phyloP scores from a whole-genome alignment of 2,888 invertebrate species.

The Tetragonisca angustula region DNA sequence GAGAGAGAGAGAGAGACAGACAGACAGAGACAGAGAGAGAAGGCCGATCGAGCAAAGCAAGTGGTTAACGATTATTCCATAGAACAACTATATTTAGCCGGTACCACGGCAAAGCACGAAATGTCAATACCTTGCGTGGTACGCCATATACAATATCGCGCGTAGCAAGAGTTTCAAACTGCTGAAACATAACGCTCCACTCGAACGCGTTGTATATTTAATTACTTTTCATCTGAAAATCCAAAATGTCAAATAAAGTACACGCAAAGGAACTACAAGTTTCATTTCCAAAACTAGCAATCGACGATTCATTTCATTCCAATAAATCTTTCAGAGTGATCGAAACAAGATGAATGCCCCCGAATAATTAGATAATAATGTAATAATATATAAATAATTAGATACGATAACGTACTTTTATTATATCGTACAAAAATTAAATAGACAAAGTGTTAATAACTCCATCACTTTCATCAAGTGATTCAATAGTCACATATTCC shows the following conservation, averaged over 20 bases:
- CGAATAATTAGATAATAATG: no score
- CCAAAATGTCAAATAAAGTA: background rate
- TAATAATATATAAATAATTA: no score
- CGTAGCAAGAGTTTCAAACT: background rate
- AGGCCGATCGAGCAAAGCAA: constrained; percentile 16
- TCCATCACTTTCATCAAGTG: no score
- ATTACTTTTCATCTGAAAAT: background rate
- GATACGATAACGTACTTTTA: no score
- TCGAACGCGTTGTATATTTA: background rate
- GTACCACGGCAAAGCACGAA: constrained; percentile 32
- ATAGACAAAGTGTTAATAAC: no score
- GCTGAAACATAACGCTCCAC: background rate
- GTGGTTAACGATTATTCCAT: constrained; percentile 44
- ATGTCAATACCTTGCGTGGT: constrained; percentile 45
- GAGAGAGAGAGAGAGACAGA: background rate
- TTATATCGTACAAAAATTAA: no score
- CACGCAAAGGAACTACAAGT: background rate
- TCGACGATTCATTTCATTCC: no score
- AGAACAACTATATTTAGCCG: constrained; percentile 47
- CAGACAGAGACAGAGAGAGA: constrained; percentile 7
- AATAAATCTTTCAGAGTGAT: no score
- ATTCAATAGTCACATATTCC: no score
- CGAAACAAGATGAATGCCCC: no score
- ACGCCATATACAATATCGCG: constrained; percentile 20
- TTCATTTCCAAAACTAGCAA: background rate